Base-by-base conservation (phyloP, 2,888 invertebrate species). In the Neoscelio sp. region DNA sequence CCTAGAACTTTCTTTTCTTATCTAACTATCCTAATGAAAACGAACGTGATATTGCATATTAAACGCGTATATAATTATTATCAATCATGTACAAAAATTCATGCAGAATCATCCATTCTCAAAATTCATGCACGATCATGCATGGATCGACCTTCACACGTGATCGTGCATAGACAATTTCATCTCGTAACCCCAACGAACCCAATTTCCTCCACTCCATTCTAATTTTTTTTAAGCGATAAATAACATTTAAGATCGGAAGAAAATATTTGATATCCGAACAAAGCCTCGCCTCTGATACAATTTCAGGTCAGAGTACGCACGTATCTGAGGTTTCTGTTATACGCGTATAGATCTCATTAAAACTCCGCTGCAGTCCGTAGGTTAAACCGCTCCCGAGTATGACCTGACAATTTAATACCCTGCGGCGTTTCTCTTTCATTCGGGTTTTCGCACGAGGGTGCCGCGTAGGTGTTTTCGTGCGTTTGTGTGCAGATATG, bases 321-420 rank as follows among this genome's bases (percentile, higher is more conserved):
- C n/a, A n/a, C 13, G 54, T 44, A 54, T 67, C 54, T 46, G 33
- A 46, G 20, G 28, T 10, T 52, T 33, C 38, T 12, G 28, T 20
- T 20, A 40, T 20, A 67, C 62, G 54, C 65, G 42, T 12, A 42
- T 20, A 74, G 30, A 77, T 75, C 78, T 75, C 81, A 80, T 80
- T 81, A 81, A 80, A 76, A 54, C 54, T 62, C 54, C 52, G 52
- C 35, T 56, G 56, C 65, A 68, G 65, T 71, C 33, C 52, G 33
- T 67, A 48, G 70, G 48, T 70, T 20, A 64, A 64, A 30, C 48
- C 68, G 46, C 58, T 28, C 38, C 40, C 56, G 48, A 40, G 60
- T 67, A 48, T 26, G 70, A 58, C 44, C 50, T 50, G 67, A 80
- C 52, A 67, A 71, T 67, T 68, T 50, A 62, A 74, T 54, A 62